A percentile compares a stretch with the other conserved stretches of the same genome.
phyloP scores from a whole-genome alignment of 92 coral and sea anemone species.

The Parazoanthus atlanticus region DNA sequence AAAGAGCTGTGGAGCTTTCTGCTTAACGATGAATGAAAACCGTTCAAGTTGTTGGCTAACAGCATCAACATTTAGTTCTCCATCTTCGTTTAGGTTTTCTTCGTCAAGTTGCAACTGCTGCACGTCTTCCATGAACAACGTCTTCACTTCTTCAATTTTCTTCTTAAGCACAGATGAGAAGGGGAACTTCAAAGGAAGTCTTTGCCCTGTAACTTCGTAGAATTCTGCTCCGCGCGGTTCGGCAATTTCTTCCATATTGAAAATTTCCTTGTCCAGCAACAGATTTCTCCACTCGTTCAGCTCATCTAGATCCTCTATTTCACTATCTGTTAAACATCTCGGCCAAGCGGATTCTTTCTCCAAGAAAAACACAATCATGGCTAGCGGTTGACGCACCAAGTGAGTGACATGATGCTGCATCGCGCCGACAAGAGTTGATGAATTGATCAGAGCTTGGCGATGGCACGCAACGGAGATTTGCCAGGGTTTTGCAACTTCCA shows the following conservation, averaged over 20 bases:
- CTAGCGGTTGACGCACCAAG: conserved; percentile 81
- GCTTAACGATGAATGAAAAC: conserved; percentile 63
- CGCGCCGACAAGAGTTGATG: conserved; percentile 84
- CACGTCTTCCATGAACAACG: conserved; percentile 74
- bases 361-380: conserved; percentile 81
- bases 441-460: conserved; percentile 77
- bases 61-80: conserved; percentile 56
- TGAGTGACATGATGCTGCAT: conserved; percentile 78
- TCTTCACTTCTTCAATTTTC: conserved; percentile 73
- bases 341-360: conserved; percentile 93
- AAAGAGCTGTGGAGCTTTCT: conserved; percentile 68
- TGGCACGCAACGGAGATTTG: conserved; percentile 90
- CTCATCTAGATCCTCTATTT: conserved; percentile 43
- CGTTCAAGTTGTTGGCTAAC: conserved; percentile 49
- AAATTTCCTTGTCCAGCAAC: conserved; percentile 56
- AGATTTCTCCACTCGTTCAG: conserved; percentile 60
- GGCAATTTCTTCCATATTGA: conserved; percentile 68
- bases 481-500: conserved; percentile 58
- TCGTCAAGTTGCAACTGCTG: conserved; percentile 66
- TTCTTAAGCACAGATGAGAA: conserved; percentile 67
- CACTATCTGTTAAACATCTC: not conserved
- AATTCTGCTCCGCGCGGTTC: conserved; percentile 87
- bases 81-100: conserved; percentile 67
- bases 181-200: conserved; percentile 67
- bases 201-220: conserved; percentile 55